Evolutionary conservation across 2,888 invertebrate species (phyloP).

Genomic region (Congeria kusceri): DNA sequence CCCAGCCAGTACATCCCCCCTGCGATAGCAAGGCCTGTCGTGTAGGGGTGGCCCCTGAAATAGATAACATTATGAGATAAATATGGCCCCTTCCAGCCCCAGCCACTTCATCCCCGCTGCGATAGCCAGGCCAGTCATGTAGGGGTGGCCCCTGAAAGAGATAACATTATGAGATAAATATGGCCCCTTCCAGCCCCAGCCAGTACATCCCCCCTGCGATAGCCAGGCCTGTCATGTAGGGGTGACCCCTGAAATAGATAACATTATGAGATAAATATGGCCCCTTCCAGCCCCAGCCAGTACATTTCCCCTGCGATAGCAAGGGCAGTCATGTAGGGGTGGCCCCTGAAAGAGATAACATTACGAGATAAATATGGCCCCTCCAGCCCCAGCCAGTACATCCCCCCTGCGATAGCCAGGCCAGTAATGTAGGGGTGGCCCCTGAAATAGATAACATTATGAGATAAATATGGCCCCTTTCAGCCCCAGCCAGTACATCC

Average conservation of each 20-base stretch:
- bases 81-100: too few relatives aligned
- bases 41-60: slow-evolving; percentile 96
- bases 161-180: too few relatives aligned
- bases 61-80: too few relatives aligned
- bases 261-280: background rate
- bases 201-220: slow-evolving; percentile 99
- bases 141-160: slow-evolving; percentile 96
- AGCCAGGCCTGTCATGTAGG: slow-evolving; percentile 97
- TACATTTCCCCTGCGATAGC: slow-evolving; percentile 99
- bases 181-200: slow-evolving; percentile 98
- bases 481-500: slow-evolving; percentile 98
- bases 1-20: slow-evolving; percentile 99
- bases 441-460: too few relatives aligned
- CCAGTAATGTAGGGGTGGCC: slow-evolving; percentile 99
- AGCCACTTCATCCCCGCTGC: slow-evolving; percentile 99
- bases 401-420: slow-evolving; percentile 98
- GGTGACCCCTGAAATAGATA: slow-evolving; percentile 91
- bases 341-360: slow-evolving; percentile 96
- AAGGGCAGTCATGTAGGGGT: slow-evolving; percentile 98
- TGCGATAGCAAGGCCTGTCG: slow-evolving; percentile 98
- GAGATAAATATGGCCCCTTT: too few relatives aligned
- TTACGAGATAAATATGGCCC: too few relatives aligned
- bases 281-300: too few relatives aligned
- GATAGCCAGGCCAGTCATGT: slow-evolving; percentile 97
- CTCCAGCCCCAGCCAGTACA: slow-evolving; percentile 98